Conservation (phyloP, 2,797 vertebrate species). For the Benthosema pterotum region DNA sequence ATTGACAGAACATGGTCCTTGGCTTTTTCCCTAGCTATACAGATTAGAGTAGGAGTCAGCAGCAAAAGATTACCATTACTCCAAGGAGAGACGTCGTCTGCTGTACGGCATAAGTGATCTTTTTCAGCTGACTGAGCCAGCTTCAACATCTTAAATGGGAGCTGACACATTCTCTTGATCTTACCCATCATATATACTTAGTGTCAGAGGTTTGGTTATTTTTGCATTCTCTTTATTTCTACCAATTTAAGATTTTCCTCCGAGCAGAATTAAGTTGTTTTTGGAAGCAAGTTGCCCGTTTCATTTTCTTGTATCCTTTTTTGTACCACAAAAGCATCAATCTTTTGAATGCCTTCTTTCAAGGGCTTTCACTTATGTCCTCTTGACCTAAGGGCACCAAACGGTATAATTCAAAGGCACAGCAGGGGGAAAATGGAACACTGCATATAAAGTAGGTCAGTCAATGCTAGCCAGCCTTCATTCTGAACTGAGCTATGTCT, state of each 20-base stretch:
- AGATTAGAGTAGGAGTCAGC: conserved; percentile 59
- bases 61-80: conserved; percentile 65
- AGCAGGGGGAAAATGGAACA: conserved; percentile 56
- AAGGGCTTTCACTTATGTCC: conserved; percentile 11
- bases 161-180: conserved; percentile 34
- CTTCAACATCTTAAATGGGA: conserved; percentile 38
- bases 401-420: conserved; percentile 55
- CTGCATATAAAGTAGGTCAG: conserved; percentile 61
- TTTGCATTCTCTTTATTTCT: background rate
- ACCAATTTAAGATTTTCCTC: background rate
- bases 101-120: conserved; percentile 63
- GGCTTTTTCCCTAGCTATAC: conserved; percentile 36
- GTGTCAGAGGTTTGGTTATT: conserved; percentile 4
- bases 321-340: conserved; percentile 11
- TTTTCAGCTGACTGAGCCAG: conserved; percentile 60
- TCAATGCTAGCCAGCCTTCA: conserved; percentile 34
- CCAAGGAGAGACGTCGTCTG: conserved; percentile 56
- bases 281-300: background rate
- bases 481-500: conserved; percentile 41
- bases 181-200: conserved; percentile 12
- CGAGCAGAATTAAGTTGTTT: background rate
- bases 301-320: conserved; percentile 2
- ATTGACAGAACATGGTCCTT: conserved; percentile 36
- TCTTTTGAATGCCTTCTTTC: conserved; percentile 13
- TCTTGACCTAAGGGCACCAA: conserved; percentile 50